These are phyloP conservation scores for Zophobas atratus DNA, from an alignment of 1,140 invertebrate species.

Conservation along the genomic window DNA sequence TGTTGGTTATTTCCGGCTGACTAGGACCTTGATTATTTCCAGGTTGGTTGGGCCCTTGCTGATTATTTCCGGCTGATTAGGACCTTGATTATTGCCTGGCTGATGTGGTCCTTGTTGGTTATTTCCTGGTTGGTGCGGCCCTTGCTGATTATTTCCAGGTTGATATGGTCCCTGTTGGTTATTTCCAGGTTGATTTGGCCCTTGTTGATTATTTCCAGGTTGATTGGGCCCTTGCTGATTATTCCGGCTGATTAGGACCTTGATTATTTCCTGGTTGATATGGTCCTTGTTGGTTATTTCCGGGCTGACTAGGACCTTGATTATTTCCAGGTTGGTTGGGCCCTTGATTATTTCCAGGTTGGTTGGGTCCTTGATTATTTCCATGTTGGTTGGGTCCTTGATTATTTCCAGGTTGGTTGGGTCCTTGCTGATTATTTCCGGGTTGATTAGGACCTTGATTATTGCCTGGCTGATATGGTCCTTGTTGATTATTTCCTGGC, in stretches of 20 bases:
- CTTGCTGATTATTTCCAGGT: conserved; percentile 54
- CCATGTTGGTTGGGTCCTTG: conserved; percentile 24
- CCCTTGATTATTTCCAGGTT: conserved; percentile 48
- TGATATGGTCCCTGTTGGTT: conserved; percentile 57
- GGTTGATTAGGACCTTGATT: conserved; percentile 58
- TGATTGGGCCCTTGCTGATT: conserved; percentile 52
- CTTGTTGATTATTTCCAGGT: conserved; percentile 50
- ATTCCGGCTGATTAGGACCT: conserved; percentile 55
- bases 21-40: conserved; percentile 54
- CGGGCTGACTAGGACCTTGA: conserved; percentile 55
- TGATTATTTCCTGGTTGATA: conserved; percentile 56
- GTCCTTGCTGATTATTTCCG: conserved; percentile 52
- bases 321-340: conserved; percentile 54
- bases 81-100: conserved; percentile 49
- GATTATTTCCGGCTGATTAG: conserved; percentile 53
- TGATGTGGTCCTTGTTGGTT: conserved; percentile 53
- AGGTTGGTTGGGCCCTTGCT: conserved; percentile 23
- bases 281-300: conserved; percentile 59
- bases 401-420: conserved; percentile 25
- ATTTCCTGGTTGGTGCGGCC: conserved; percentile 29
- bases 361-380: conserved; percentile 54
- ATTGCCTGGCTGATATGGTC: conserved; percentile 53
- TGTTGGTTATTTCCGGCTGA: conserved; percentile 56
- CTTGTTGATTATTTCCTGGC: conserved; percentile 16
- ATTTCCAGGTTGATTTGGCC: conserved; percentile 46